These are phyloP conservation scores for Campylomormyrus tamandua DNA, from an alignment of 2,113 vertebrate species.

Conservation along the genomic window DNA sequence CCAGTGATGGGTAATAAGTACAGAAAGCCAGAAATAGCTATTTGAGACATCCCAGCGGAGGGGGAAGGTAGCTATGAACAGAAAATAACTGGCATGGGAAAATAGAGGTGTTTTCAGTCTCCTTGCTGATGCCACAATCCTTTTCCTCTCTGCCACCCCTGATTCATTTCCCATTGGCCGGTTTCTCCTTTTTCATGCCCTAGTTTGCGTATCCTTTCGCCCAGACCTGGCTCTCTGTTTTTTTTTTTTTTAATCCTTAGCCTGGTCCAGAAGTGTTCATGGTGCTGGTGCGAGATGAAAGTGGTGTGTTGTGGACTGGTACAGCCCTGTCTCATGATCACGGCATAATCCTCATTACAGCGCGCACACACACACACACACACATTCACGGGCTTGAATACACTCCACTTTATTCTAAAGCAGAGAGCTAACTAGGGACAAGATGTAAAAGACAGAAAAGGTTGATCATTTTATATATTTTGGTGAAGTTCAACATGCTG, in stretches of 20 bases:
- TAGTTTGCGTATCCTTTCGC: neutral
- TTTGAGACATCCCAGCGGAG: neutral
- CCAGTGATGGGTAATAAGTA: neutral
- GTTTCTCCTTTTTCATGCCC: neutral
- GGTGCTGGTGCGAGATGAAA: slow-evolving; percentile 63
- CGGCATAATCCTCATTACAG: slow-evolving; percentile 65
- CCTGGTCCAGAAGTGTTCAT: slow-evolving; percentile 46
- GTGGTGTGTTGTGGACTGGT: slow-evolving; percentile 69
- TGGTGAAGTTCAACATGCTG: slow-evolving; percentile 60
- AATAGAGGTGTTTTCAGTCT: slow-evolving; percentile 9
- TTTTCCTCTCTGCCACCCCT: neutral
- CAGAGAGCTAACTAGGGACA: slow-evolving; percentile 34
- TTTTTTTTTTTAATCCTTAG: slow-evolving; percentile 50
- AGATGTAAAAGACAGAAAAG: slow-evolving; percentile 58
- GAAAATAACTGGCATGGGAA: neutral
- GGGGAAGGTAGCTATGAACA: neutral
- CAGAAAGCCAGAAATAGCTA: neutral
- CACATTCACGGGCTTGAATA: slow-evolving; percentile 31
- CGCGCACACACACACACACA: slow-evolving; percentile 37
- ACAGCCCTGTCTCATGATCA: slow-evolving; percentile 72
- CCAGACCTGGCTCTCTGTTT: neutral
- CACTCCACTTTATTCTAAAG: slow-evolving; percentile 34
- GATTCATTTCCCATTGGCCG: neutral
- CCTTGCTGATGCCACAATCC: neutral
- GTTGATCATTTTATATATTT: slow-evolving; percentile 48